Evolutionary conservation across 2,113 vertebrate species (phyloP).

Genomic region (Ahaetulla prasina): DNA sequence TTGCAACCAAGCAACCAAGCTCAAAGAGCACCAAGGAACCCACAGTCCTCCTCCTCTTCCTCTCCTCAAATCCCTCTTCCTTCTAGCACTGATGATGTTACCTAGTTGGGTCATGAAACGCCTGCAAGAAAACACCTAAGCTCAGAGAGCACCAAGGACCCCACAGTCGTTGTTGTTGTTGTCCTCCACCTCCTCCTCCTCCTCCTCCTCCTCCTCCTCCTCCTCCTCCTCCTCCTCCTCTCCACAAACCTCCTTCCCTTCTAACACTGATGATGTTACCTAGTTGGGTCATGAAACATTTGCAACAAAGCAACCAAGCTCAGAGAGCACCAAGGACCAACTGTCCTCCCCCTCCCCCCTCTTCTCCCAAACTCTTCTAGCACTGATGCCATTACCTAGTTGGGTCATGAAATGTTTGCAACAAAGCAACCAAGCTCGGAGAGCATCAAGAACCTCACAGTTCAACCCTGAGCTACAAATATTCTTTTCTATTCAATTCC

Average conservation of each 20-base stretch:
- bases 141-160: neutral
- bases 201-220: too few relatives aligned
- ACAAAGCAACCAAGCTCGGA: neutral
- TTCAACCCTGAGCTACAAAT: neutral
- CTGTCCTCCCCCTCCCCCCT: too few relatives aligned
- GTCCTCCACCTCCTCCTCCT: neutral
- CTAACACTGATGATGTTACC: neutral
- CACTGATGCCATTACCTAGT: too few relatives aligned
- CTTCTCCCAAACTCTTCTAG: too few relatives aligned
- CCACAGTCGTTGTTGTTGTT: neutral
- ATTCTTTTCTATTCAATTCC: neutral
- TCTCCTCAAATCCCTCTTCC: accelerated
- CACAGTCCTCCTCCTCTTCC: too few relatives aligned
- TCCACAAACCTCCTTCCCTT: neutral
- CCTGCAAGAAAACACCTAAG: neutral
- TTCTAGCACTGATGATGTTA: neutral
- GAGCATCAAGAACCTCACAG: neutral
- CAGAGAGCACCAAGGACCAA: neutral
- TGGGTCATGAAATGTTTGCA: neutral
- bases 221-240: neutral
- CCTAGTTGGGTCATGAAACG: neutral
- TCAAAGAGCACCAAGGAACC: neutral
- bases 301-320: neutral
- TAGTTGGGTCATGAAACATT: neutral
- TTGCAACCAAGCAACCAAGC: too few relatives aligned